phyloP scores from a whole-genome alignment of 2,113 vertebrate genomes.

The Lanius collurio region DNA sequence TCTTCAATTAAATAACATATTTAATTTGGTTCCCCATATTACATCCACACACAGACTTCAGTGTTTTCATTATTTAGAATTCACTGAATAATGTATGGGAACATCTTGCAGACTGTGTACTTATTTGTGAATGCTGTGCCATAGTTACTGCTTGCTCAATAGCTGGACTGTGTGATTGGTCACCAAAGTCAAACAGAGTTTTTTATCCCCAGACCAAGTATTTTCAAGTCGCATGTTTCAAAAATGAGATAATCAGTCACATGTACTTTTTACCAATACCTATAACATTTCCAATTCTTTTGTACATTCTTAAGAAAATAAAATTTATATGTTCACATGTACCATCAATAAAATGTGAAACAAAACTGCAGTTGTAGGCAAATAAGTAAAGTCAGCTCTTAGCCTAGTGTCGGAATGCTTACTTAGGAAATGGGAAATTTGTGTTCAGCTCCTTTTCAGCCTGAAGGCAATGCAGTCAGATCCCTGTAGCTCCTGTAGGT shows the following conservation, averaged over 20 bases:
- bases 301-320: neutral
- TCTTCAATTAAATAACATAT: neutral
- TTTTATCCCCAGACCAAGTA: neutral
- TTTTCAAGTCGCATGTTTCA: neutral
- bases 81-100: slow-evolving; percentile 32
- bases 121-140: neutral
- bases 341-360: neutral
- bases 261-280: neutral
- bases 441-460: neutral
- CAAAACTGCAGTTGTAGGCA: neutral
- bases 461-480: neutral
- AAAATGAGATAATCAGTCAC: neutral
- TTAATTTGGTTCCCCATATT: neutral
- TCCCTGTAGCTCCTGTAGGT: rapidly evolving
- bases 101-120: neutral
- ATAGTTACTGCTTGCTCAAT: neutral
- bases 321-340: neutral
- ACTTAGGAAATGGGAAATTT: neutral
- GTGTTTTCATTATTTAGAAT: slow-evolving; percentile 38
- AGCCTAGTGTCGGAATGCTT: neutral
- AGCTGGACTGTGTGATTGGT: neutral
- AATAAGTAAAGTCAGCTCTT: neutral
- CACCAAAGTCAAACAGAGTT: neutral
- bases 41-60: neutral
- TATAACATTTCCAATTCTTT: neutral